These are phyloP conservation scores for Polypterus bichir DNA, from an alignment of 2,113 vertebrate species.

Conservation along the genomic window DNA sequence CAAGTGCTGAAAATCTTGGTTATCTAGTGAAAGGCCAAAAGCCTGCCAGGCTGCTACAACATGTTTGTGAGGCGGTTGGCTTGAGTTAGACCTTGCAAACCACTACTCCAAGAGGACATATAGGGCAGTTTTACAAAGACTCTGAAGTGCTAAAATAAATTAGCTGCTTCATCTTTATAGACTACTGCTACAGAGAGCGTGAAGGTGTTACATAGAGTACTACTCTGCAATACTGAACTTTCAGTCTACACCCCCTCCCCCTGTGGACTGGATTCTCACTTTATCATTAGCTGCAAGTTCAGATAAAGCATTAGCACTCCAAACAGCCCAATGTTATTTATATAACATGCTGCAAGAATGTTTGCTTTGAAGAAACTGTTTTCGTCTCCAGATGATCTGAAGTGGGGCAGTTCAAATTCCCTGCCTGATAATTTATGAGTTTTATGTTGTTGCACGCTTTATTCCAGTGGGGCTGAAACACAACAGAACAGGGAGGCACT, in stretches of 20 bases:
- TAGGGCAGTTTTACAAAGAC: too few relatives aligned
- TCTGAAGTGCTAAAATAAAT: neutral
- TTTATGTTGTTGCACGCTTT: neutral
- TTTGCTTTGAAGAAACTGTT: slow-evolving; percentile 28
- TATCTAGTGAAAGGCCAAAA: too few relatives aligned
- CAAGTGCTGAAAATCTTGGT: too few relatives aligned
- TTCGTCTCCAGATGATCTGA: slow-evolving; percentile 23
- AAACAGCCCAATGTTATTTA: neutral
- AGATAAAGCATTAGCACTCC: too few relatives aligned
- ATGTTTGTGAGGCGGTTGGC: too few relatives aligned
- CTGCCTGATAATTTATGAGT: neutral
- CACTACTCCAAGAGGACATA: too few relatives aligned
- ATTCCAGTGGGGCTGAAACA: neutral
- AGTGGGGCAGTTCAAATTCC: neutral
- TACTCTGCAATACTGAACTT: slow-evolving; percentile 2
- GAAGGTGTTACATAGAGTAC: slow-evolving; percentile 4
- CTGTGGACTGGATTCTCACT: too few relatives aligned
- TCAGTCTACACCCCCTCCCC: too few relatives aligned
- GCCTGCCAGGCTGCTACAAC: too few relatives aligned
- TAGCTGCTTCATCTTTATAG: neutral
- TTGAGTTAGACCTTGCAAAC: too few relatives aligned
- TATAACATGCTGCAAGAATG: slow-evolving; percentile 22
- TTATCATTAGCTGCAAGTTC: too few relatives aligned
- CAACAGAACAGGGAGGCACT: neutral
- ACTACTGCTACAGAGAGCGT: slow-evolving; percentile 6